A percentile compares a stretch with the other conserved stretches of the same genome.
Conservation (phyloP, 2,797 vertebrate species). For the Anas flavirostris region DNA sequence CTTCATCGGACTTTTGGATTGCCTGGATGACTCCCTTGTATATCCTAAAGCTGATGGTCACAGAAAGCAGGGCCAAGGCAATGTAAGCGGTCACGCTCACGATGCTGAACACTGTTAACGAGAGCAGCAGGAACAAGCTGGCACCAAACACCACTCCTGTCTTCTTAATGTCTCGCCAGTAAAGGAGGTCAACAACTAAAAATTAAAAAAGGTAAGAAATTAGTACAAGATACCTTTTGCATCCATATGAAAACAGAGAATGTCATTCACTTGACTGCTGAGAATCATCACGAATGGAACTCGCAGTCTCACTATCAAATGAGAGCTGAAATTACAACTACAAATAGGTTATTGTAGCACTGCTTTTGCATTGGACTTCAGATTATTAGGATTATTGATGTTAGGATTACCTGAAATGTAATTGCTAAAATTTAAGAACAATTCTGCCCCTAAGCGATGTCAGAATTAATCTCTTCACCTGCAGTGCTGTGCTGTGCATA, state of each 20-base stretch:
- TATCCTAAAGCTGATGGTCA: slow-evolving; percentile 96
- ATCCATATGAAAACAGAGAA: not conserved
- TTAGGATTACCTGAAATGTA: not conserved
- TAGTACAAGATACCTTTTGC: slow-evolving; percentile 42
- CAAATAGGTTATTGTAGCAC: not conserved
- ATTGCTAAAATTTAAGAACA: slow-evolving; percentile 3
- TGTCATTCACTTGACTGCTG: not conserved
- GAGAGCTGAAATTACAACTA: not conserved
- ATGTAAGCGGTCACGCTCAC: slow-evolving; percentile 94
- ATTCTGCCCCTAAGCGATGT: slow-evolving; percentile 10
- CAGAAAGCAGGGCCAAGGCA: slow-evolving; percentile 91
- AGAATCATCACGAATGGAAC: not conserved
- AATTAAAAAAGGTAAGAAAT: slow-evolving; percentile 51
- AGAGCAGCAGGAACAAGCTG: slow-evolving; percentile 92
- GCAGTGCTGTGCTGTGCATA: not conserved
- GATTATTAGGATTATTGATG: not conserved
- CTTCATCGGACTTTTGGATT: slow-evolving; percentile 96
- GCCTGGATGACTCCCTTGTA: slow-evolving; percentile 98
- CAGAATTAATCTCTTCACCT: slow-evolving; percentile 31
- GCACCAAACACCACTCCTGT: slow-evolving; percentile 94
- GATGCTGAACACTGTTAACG: slow-evolving; percentile 94
- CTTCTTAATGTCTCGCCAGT: slow-evolving; percentile 97
- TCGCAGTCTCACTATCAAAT: not conserved
- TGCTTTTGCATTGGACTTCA: not conserved
- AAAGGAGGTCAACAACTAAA: slow-evolving; percentile 95